Evolutionary conservation across 2,888 invertebrate genomes (phyloP), one percentile per base, ranked within the genome.

Genomic region (Amorpha juglandis): DNA sequence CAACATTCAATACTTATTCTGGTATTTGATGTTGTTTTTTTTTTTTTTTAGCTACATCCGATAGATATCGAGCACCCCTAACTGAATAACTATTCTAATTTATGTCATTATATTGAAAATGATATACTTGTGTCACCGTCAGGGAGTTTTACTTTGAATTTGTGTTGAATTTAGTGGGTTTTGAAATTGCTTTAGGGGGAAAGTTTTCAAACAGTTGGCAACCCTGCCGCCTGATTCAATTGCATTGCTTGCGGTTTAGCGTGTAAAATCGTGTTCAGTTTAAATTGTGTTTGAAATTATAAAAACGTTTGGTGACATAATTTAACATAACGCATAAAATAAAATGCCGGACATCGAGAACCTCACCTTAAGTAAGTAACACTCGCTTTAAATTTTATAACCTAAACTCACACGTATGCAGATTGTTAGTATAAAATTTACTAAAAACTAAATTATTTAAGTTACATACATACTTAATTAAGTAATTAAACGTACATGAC

Each of bases 311-410:
- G 4, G 58, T 42, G 42, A n/a, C n/a, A n/a, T n/a, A n/a, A n/a
- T 42, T 8, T 16, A 7, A 38, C n/a, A 11, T 21, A 19, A 21
- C 6, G 3, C 0, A 19, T 6, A 50, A 33, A 27, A 14, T 19
- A 21, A 16, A 45, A 67, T 67, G 67, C 67, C 67, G 51, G 67
- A 50, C 64, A 79, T 82, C 76, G 82, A 79, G 68, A 76, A 78
- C 69, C 71, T 82, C 42, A 79, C 82, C 63, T 77, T 82, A 64
- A 73, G 82, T 82, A 72, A 76, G 75, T 71, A 19, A 33, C 55
- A 63, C 63, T 58, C 67, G 58, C 68, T 19, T 66, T 68, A 64
- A 33, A 12, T 12, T 21, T 66, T 67, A 64, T 81, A 82, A 82
- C 80, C 80, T 82, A 63, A 68, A 67, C 63, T 65, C 45, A 63